Base-by-base conservation (phyloP, 2,113 vertebrate species). In the Poeciliopsis turrubarensis region DNA sequence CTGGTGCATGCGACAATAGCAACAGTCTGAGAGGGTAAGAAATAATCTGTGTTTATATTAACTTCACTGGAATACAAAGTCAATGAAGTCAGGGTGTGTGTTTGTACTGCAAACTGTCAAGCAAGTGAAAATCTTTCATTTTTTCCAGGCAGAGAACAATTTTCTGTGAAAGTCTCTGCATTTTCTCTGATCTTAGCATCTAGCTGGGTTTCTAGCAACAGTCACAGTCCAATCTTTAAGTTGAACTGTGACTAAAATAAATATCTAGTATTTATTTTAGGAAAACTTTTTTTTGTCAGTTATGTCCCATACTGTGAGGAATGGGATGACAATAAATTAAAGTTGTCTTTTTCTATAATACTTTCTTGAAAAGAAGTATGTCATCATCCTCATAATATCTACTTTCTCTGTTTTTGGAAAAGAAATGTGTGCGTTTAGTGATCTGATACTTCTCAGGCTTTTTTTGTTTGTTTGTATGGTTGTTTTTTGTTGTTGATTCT, bases 11-110 rank as follows among this genome's bases (percentile, higher is more conserved):
- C 9, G 13, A 83, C 70, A 65, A 57, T 39, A 68, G 81, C 64
- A 63, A 78, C 54, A 69, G 37, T 80, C 77, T 66, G 64, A 44
- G 9, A 30, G 39, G 66, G 25, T 68, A 65, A 73, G 62, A 87
- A 83, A 80, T 78, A 80, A 41, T 82, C 73, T 74, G 76, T 80
- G 73, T 75, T 70, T 25, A 78, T 57, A 72, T 72, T 80, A 84
- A 78, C 76, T 47, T 7, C 65, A 72, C 70, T 5, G 68, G 44
- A 69, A 78, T 60, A 83, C 68, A 72, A 79, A 85, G 75, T 83
- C 41, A 79, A 79, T 73, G 70, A 54, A 41, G 72, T 13, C 32
- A 29, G 39, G 65, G 47, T 54, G 75, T 77, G 61, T 70, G 70
- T 81, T 78, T 84, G 64, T 63, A 29, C 69, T 77, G 68, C 70